A percentile compares a stretch with the other conserved stretches of the same genome.
Evolutionary conservation across 1,140 invertebrate species (phyloP).

Genomic region (Hestina assimilis): DNA sequence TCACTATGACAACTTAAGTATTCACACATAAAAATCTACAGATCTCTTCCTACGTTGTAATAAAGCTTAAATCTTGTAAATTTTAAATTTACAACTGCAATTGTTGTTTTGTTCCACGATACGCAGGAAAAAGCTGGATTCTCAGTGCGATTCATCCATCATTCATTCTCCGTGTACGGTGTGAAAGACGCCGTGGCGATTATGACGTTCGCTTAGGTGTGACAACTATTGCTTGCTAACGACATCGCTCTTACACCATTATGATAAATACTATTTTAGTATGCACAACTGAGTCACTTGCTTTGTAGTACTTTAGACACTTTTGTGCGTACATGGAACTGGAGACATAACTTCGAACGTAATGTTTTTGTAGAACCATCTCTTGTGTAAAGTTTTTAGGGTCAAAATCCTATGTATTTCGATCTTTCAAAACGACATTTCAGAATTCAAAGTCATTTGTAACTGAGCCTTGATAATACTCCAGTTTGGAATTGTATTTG

Average conservation of each 20-base stretch:
- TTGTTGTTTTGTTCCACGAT: slow-evolving; percentile 38
- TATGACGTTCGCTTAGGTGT: slow-evolving; percentile 58
- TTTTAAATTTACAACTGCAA: slow-evolving; percentile 4
- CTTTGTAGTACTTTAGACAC: slow-evolving; percentile 48
- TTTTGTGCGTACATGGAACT: slow-evolving; percentile 31
- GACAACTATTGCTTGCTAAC: slow-evolving; percentile 37
- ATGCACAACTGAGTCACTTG: slow-evolving; percentile 30
- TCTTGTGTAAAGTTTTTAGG: slow-evolving; percentile 1
- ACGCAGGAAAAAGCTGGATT: slow-evolving; percentile 65
- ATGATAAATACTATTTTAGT: slow-evolving; percentile 46
- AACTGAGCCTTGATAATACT: slow-evolving; percentile 56
- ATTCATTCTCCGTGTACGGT: slow-evolving; percentile 62
- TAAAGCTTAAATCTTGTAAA: slow-evolving; percentile 31
- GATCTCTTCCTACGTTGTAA: not conserved
- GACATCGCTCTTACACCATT: slow-evolving; percentile 36
- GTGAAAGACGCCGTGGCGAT: slow-evolving; percentile 71
- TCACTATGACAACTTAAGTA: slow-evolving; percentile 35
- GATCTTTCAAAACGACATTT: slow-evolving; percentile 10
- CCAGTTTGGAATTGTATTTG: slow-evolving; percentile 50
- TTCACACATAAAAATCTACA: not conserved
- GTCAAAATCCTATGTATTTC: slow-evolving; percentile 8
- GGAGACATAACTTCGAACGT: slow-evolving; percentile 8
- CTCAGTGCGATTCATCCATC: slow-evolving; percentile 66
- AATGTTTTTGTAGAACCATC: slow-evolving; percentile 6
- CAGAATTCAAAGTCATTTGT: slow-evolving; percentile 24